These are phyloP conservation scores for Sebastes vulpes DNA, from an alignment of 2,797 vertebrate genomes.

Conservation along the genomic window DNA sequence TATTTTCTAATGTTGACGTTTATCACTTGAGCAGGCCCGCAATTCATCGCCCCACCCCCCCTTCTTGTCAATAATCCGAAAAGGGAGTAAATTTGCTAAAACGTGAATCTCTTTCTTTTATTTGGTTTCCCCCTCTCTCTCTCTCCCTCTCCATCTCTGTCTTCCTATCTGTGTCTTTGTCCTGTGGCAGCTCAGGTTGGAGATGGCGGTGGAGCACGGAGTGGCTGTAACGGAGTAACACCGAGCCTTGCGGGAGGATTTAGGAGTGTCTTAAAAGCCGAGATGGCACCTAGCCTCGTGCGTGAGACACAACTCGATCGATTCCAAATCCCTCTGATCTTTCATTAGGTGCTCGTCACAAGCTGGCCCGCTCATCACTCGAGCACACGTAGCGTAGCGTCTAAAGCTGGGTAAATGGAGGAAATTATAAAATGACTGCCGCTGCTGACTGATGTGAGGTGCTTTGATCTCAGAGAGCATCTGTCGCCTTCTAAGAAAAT, in stretches of 20 bases:
- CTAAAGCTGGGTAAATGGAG: constrained; percentile 29
- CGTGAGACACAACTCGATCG: constrained; percentile 50
- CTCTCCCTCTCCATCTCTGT: neutral
- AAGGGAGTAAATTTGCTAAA: constrained; percentile 78
- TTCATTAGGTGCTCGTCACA: constrained; percentile 71
- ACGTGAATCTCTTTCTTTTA: constrained; percentile 62
- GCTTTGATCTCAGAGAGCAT: constrained; percentile 43
- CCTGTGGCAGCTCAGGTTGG: constrained; percentile 47
- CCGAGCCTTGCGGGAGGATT: constrained; percentile 43
- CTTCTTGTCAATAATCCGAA: constrained; percentile 83
- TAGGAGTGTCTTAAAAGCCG: constrained; percentile 48
- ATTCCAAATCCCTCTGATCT: constrained; percentile 67
- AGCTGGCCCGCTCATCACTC: constrained; percentile 47
- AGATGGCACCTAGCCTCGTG: constrained; percentile 47
- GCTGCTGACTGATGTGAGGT: constrained; percentile 17
- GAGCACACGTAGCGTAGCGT: neutral
- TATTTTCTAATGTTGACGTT: constrained; percentile 89
- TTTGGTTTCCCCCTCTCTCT: neutral
- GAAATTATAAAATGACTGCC: constrained; percentile 16
- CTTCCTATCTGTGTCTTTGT: constrained; percentile 31
- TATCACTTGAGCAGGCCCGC: constrained; percentile 85
- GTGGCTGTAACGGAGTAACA: constrained; percentile 24
- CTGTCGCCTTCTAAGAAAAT: constrained; percentile 23
- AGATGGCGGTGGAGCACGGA: neutral
- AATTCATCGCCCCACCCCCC: constrained; percentile 77